Evolutionary conservation across 2,113 vertebrate species (phyloP).

Genomic region (Heteronetta atricapilla): DNA sequence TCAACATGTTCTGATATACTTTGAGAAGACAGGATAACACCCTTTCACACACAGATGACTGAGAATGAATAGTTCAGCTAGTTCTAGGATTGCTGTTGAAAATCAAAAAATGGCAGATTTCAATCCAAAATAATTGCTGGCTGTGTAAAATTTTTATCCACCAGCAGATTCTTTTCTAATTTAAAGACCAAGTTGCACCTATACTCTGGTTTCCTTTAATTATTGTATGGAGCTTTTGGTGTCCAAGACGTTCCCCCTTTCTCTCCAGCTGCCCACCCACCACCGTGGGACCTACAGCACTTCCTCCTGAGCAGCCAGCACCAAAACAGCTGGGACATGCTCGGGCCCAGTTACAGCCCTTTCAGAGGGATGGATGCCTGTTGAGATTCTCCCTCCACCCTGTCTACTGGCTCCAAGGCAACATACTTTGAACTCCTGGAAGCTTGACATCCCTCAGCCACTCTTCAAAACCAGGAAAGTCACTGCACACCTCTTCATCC

Average conservation of each 20-base stretch:
- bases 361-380: neutral
- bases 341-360: neutral
- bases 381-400: neutral
- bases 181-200: neutral
- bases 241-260: neutral
- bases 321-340: neutral
- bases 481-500: neutral
- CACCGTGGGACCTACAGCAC: neutral
- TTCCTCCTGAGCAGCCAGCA: neutral
- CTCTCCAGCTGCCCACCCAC: neutral
- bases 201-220: neutral
- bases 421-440: neutral
- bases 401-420: neutral
- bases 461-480: neutral
- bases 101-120: neutral
- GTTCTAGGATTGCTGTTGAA: neutral
- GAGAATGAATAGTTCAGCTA: neutral
- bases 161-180: neutral
- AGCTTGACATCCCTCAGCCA: neutral
- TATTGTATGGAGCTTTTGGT: neutral
- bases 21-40: neutral
- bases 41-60: neutral
- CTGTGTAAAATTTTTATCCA: neutral
- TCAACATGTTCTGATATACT: neutral
- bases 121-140: neutral